Evolutionary conservation across 2,113 vertebrate genomes (phyloP).

Genomic region (Tursiops truncatus): DNA sequence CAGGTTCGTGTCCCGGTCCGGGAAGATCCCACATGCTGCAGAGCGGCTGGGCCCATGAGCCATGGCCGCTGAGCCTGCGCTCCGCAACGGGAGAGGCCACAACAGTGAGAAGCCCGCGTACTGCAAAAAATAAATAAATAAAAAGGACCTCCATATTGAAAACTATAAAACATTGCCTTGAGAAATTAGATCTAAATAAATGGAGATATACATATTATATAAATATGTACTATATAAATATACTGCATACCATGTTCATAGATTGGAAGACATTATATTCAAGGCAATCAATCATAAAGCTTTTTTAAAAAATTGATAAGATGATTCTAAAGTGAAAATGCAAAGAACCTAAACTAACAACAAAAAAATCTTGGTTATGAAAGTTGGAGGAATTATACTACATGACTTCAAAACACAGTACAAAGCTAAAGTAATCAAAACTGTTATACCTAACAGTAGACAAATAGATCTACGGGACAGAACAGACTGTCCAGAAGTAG

Average conservation of each 20-base stretch:
- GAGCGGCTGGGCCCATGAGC: no score
- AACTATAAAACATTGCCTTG: background rate
- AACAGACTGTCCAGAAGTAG: background rate
- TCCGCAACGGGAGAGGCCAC: no score
- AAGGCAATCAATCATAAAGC: background rate
- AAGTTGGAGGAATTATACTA: background rate
- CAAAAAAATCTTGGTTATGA: background rate
- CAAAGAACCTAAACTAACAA: background rate
- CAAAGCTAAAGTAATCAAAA: background rate
- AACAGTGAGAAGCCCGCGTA: no score
- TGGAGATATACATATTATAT: background rate
- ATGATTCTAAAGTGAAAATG: background rate
- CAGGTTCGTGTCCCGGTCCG: no score
- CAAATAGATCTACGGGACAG: background rate
- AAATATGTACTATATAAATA: background rate
- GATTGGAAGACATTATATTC: background rate
- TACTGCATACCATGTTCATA: background rate
- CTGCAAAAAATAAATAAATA: background rate
- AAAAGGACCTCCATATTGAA: background rate
- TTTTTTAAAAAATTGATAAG: background rate
- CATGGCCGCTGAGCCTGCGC: no score
- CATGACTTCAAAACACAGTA: background rate
- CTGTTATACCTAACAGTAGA: background rate
- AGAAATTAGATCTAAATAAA: background rate
- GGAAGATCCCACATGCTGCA: no score